Percentiles rank a stretch among this genome's conserved stretches.
phyloP scores from a whole-genome alignment of 2,113 vertebrate species.

The Xiphophorus maculatus region DNA sequence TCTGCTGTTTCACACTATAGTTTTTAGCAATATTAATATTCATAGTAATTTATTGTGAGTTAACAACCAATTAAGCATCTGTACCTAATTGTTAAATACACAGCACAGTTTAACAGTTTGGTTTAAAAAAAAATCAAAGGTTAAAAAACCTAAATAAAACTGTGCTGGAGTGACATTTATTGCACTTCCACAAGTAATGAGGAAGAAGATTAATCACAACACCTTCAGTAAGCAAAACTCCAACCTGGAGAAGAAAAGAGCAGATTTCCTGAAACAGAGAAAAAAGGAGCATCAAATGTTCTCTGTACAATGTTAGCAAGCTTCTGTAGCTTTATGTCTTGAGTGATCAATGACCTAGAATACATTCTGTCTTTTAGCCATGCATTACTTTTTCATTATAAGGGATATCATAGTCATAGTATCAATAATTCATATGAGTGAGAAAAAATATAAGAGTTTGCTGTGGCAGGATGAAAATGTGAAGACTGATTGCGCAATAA shows the following conservation, averaged over 20 bases:
- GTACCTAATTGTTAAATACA: not conserved
- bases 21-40: not conserved
- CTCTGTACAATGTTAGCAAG: not conserved
- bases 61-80: not conserved
- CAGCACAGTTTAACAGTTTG: too few relatives aligned
- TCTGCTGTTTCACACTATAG: not conserved
- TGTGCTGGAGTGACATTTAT: slow-evolving; percentile 14
- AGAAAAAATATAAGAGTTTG: slow-evolving; percentile 52
- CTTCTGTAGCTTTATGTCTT: slow-evolving; percentile 11
- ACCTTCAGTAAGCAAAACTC: not conserved
- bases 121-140: not conserved
- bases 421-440: slow-evolving; percentile 62
- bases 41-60: not conserved
- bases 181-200: not conserved
- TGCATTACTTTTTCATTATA: slow-evolving; percentile 68
- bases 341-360: slow-evolving; percentile 38
- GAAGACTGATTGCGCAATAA: slow-evolving; percentile 63
- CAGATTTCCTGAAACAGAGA: not conserved
- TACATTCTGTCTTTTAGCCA: slow-evolving; percentile 25
- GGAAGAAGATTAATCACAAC: slow-evolving; percentile 17
- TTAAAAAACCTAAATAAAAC: not conserved
- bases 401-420: slow-evolving; percentile 54
- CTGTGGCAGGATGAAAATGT: slow-evolving; percentile 62
- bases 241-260: not conserved
- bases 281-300: not conserved